Conservation (phyloP, 2,888 invertebrate species). For the Uropetala carovei region DNA sequence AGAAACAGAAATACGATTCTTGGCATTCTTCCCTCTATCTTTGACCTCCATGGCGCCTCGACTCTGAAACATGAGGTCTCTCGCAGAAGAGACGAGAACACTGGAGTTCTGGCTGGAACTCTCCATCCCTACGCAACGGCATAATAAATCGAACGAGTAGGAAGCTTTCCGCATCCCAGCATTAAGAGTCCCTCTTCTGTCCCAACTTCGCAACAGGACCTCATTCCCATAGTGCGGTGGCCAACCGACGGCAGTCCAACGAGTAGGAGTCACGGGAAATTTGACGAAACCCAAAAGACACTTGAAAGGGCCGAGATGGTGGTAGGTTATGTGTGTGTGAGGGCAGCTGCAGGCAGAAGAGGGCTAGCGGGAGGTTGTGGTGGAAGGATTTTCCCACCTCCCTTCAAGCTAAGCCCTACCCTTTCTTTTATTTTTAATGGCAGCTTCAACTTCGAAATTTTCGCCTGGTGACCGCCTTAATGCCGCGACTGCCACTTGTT, state of each 20-base stretch:
- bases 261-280: background rate
- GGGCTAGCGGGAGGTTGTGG: background rate
- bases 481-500: background rate
- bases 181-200: background rate
- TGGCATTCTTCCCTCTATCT: background rate
- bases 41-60: constrained; percentile 20
- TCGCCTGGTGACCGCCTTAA: background rate
- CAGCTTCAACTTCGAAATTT: constrained; percentile 23
- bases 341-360: background rate
- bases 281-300: background rate
- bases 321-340: background rate
- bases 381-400: constrained; percentile 19
- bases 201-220: background rate
- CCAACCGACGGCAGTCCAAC: background rate
- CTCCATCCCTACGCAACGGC: background rate
- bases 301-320: background rate
- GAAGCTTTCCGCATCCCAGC: background rate
- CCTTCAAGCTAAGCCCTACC: background rate
- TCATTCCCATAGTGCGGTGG: constrained; percentile 4
- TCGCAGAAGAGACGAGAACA: background rate
- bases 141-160: background rate
- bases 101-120: background rate
- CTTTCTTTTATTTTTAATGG: constrained; percentile 8
- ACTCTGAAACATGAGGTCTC: background rate
- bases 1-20: background rate